Conservation (phyloP, 1,140 invertebrate species). For the Formica exsecta region DNA sequence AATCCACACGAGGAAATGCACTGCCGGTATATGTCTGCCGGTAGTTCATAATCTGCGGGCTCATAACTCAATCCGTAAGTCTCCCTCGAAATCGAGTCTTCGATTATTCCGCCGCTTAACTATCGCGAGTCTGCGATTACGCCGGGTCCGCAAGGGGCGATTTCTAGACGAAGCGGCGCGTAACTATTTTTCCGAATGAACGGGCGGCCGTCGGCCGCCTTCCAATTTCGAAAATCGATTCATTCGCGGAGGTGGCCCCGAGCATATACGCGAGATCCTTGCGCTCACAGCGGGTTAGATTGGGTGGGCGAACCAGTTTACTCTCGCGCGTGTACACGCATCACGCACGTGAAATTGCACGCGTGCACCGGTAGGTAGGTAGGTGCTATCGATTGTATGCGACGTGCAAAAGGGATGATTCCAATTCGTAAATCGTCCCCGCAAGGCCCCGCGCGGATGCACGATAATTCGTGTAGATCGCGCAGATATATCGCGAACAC, state of each 20-base stretch:
- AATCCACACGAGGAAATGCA: background rate
- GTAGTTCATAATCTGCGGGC: background rate
- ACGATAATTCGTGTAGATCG: slow-evolving; percentile 27
- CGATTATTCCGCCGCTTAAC: slow-evolving; percentile 9
- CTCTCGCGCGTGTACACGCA: slow-evolving; percentile 64
- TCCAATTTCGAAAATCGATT: slow-evolving; percentile 72
- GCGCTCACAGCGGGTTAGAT: slow-evolving; percentile 53
- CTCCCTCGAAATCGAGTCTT: slow-evolving; percentile 30
- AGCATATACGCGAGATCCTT: slow-evolving; percentile 63
- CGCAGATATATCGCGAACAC: background rate
- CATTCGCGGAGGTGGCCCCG: slow-evolving; percentile 52
- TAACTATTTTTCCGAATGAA: slow-evolving; percentile 61
- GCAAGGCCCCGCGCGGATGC: background rate
- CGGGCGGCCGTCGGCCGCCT: slow-evolving; percentile 52
- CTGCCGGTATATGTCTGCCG: background rate
- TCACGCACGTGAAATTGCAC: slow-evolving; percentile 55
- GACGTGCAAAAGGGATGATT: slow-evolving; percentile 21
- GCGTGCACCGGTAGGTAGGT: slow-evolving; percentile 32
- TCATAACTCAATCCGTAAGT: background rate
- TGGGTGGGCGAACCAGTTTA: slow-evolving; percentile 84
- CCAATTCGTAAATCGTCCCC: slow-evolving; percentile 21
- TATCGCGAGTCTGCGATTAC: slow-evolving; percentile 23
- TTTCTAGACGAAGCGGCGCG: slow-evolving; percentile 31
- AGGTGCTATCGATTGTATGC: slow-evolving; percentile 43
- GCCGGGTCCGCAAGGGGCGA: background rate